Evolutionary conservation across 2,888 invertebrate genomes (phyloP), one percentile per base, ranked within the genome.

Genomic region (Bombylius discolor): DNA sequence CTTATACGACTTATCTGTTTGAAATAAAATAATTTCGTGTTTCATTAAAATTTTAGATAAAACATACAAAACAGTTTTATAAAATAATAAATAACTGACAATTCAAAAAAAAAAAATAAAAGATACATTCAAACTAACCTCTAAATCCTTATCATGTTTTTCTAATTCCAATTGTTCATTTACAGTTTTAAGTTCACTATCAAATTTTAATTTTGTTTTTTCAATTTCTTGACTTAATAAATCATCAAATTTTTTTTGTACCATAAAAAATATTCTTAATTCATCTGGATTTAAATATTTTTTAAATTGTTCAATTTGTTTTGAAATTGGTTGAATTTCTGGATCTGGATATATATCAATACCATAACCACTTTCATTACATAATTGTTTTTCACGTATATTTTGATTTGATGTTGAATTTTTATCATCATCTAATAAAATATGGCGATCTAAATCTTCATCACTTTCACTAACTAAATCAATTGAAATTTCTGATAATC

Each of bases 221-320:
- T 76, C 74, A 51, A 81, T 68, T 66, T 81, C 81, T 47, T 79
- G 77, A 56, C 76, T 75, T 47, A 81, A 65, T 53, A 78, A 75
- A 63, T 79, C 78, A 58, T 79, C 78, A 57, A 81, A 70, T 65
- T 79, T 78, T 63, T 80, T 79, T 56, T 79, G 73, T 0, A 81
- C 69, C 68, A 73, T 68, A 13, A 69, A 66, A 56, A 72, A 72
- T 1, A 69, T 64, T n/a, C 70, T 68, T 49, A 74, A 67, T 62
- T 78, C 70, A 50, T 68, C 69, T 5, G 70, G 67, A 50, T 68
- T 64, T 6, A 73, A 62, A 59, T 70, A 71, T 47, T 68, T 70
- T 55, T 71, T 68, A 52, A 72, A 73, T 53, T 70, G 68, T 59
- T 73, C 73, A 46, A 74, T 71, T 56, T 73, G 72, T 57, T 71